A percentile compares a stretch with the other conserved stretches of the same genome.
phyloP scores from a whole-genome alignment of 2,113 vertebrate genomes.

The Serinus canaria region DNA sequence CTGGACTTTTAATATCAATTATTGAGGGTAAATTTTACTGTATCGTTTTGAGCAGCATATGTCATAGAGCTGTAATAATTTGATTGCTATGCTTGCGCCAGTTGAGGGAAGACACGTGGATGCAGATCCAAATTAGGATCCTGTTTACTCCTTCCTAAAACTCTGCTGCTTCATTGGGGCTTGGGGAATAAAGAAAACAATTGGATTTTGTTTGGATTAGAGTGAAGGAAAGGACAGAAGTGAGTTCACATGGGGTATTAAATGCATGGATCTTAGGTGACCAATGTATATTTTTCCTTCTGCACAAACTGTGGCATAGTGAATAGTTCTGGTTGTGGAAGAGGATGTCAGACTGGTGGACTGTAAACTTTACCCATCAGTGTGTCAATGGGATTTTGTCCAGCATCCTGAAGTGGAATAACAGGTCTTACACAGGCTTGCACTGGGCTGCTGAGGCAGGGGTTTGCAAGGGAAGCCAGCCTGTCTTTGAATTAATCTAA shows the following conservation, averaged over 20 bases:
- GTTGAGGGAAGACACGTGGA: not conserved
- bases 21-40: not conserved
- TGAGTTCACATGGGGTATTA: not conserved
- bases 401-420: not conserved
- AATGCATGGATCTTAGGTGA: not conserved
- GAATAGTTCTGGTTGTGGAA: not conserved
- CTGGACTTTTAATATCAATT: slow-evolving; percentile 2
- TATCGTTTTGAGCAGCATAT: not conserved
- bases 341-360: not conserved
- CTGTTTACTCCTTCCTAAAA: not conserved
- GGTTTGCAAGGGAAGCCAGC: not conserved
- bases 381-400: not conserved
- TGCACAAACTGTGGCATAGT: not conserved
- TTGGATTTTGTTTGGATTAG: not conserved
- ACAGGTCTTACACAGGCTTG: not conserved
- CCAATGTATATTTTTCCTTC: not conserved
- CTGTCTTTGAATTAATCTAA: not conserved
- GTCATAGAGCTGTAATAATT: not conserved
- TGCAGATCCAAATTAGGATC: not conserved
- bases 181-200: not conserved
- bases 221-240: not conserved
- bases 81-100: not conserved
- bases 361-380: not conserved
- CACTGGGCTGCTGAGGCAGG: not conserved
- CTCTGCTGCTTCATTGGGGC: not conserved